Evolutionary conservation across 2,888 invertebrate genomes (phyloP).

Genomic region (Myopa testacea): DNA sequence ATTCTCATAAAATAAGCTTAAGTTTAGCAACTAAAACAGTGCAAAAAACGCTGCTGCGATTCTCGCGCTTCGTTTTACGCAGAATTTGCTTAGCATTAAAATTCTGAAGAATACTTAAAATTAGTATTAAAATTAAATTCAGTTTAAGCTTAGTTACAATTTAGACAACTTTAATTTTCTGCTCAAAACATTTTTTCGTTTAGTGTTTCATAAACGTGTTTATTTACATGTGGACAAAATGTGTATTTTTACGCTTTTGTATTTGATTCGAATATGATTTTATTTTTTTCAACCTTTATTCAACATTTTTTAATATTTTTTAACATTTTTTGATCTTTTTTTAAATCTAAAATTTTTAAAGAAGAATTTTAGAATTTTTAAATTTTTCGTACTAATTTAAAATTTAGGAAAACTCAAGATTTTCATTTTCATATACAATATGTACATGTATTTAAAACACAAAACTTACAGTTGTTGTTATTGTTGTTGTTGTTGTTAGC

Average conservation of each 20-base stretch:
- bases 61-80: neutral
- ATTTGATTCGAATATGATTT: slow-evolving; percentile 21
- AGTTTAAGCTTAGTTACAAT: neutral
- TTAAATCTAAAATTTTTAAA: neutral
- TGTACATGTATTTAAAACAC: slow-evolving; percentile 37
- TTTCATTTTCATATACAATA: slow-evolving; percentile 33
- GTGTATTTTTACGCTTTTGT: slow-evolving; percentile 22
- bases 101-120: slow-evolving; percentile 9
- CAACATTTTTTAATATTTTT: slow-evolving; percentile 28
- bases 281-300: neutral
- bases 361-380: too few species aligned
- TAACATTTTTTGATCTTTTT: slow-evolving; percentile 12
- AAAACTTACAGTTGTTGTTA: slow-evolving; percentile 22
- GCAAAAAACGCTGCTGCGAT: slow-evolving; percentile 10
- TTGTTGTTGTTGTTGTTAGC: neutral
- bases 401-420: slow-evolving; percentile 55
- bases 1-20: slow-evolving; percentile 5
- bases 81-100: slow-evolving; percentile 11
- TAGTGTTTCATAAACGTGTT: neutral
- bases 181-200: neutral
- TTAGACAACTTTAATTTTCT: neutral
- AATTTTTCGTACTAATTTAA: slow-evolving; percentile 45
- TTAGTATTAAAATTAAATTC: slow-evolving; percentile 3
- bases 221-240: neutral
- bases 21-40: slow-evolving; percentile 18